phyloP scores from a whole-genome alignment of 2,797 vertebrate genomes.

The Rhadinocentrus ornatus region DNA sequence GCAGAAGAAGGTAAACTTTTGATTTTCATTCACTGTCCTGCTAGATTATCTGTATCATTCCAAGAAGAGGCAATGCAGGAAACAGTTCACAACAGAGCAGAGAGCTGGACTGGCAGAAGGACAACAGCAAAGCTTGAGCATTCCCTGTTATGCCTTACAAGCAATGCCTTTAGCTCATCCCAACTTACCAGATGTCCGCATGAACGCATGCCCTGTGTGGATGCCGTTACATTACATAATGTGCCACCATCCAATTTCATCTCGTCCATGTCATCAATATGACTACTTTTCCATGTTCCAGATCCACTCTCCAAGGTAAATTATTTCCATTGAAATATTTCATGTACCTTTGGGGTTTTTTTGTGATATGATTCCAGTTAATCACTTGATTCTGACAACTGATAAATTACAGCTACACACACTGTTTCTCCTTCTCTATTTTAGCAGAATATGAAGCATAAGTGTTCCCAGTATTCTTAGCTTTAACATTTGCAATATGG shows the following conservation, averaged over 20 bases:
- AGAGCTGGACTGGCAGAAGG: not conserved
- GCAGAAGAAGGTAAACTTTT: constrained; percentile 10
- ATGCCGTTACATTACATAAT: constrained; percentile 63
- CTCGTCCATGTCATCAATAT: constrained; percentile 69
- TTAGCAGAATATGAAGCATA: not conserved
- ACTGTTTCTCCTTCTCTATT: not conserved
- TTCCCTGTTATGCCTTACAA: constrained; percentile 64
- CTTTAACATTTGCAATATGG: not conserved
- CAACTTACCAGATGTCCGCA: constrained; percentile 61
- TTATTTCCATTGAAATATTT: constrained; percentile 2
- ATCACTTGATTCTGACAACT: not conserved
- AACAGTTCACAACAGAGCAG: not conserved
- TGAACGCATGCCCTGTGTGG: constrained; percentile 46
- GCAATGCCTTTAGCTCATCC: constrained; percentile 64
- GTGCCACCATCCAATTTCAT: constrained; percentile 58
- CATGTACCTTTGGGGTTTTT: not conserved
- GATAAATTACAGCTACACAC: not conserved
- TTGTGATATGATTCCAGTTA: not conserved
- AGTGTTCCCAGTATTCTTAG: not conserved
- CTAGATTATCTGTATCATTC: constrained; percentile 37
- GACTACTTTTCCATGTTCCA: constrained; percentile 72
- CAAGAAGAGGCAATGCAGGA: constrained; percentile 13
- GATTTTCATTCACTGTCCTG: constrained; percentile 38
- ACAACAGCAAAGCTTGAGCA: constrained; percentile 16
- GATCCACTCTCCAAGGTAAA: constrained; percentile 79